phyloP scores from a whole-genome alignment of 2,113 vertebrate species.

The Aegotheles bennettii region DNA sequence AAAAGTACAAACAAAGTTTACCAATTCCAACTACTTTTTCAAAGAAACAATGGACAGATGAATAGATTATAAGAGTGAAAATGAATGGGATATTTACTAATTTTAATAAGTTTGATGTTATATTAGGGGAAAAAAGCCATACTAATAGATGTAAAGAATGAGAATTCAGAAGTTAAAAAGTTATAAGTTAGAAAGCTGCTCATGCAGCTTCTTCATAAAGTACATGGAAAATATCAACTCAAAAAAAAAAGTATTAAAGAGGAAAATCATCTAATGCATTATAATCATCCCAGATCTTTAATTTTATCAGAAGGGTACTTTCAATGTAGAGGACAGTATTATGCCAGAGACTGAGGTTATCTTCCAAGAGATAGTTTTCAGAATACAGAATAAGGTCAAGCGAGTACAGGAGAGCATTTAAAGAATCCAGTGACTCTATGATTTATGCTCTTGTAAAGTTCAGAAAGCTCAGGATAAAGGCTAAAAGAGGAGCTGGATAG shows the following conservation, averaged over 20 bases:
- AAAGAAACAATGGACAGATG: background rate
- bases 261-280: background rate
- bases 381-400: slow-evolving; percentile 28
- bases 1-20: background rate
- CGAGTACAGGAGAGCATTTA: background rate
- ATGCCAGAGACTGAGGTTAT: background rate
- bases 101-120: background rate
- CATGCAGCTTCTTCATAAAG: background rate
- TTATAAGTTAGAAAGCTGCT: background rate
- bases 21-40: background rate
- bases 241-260: background rate
- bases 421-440: background rate
- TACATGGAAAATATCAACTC: background rate
- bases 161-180: background rate
- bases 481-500: background rate
- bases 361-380: slow-evolving; percentile 7
- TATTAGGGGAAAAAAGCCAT: background rate
- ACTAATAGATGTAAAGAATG: background rate
- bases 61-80: background rate
- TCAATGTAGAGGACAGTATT: background rate
- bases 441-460: slow-evolving; percentile 32
- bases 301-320: background rate
- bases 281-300: background rate
- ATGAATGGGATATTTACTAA: background rate
- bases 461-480: slow-evolving; percentile 8